Base-by-base conservation (phyloP, 2,797 vertebrate genomes). In the Channallabes apus region DNA sequence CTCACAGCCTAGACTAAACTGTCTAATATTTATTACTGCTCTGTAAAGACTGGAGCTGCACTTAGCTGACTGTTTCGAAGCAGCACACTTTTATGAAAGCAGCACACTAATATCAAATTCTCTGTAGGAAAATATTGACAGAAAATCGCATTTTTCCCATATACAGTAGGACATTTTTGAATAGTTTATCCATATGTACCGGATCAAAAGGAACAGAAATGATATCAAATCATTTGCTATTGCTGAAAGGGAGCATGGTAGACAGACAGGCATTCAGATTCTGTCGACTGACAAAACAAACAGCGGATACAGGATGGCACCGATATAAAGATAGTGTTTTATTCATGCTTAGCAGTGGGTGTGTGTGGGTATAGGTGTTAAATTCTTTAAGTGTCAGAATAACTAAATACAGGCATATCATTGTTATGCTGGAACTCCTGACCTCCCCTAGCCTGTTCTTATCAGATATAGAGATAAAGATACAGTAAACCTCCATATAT, bases 131-230 rank as follows among this genome's bases (percentile, higher is more conserved):
- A 72, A 80, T 62, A 73, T 65, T 86, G 24, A 76, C 69, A 75
- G 83, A 79, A 69, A 80, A 79, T 61, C 68, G 29, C 68, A 56
- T 62, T 22, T 84, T 86, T 12, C 7, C 64, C 82, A 79, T 61
- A 8, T 56, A 51, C 46, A 12, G 46, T 78, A 81, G 84, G 86
- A 84, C 68, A 84, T 59, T 86, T 65, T 29, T 83, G 51, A 86
- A 87, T 86, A 87, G 62, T 85, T 65, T 62, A 87, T 80, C 51
- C 79, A 86, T 68, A 86, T 87, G 82, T 84, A 59, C 82, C 81
- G 73, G 72, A 64, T 62, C 20, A 85, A 41, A 41, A 6, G 22
- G 32, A 46, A 27, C 32, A 58, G 54, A 15, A 12, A 46, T 79
- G 59, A 59, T 6, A 69, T 56, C 9, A 22, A 80, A 78, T 15